Evolutionary conservation across 2,113 vertebrate genomes (phyloP).

Genomic region (Tympanuchus pallidicinctus): DNA sequence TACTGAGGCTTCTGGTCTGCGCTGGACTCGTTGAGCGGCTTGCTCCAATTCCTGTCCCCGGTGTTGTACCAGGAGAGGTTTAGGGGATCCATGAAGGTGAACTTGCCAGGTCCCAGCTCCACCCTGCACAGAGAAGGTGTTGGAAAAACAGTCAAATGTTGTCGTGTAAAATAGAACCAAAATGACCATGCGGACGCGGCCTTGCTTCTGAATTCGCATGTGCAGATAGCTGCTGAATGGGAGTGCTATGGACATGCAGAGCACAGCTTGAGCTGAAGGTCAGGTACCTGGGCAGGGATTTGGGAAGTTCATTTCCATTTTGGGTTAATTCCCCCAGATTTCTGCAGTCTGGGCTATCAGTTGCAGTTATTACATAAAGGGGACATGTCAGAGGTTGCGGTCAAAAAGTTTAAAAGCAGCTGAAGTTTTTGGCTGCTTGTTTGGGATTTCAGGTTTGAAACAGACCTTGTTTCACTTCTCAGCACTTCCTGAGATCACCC

Average conservation of each 20-base stretch:
- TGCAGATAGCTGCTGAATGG: accelerated
- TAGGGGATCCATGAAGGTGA: slow-evolving; percentile 90
- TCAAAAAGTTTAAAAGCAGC: not conserved
- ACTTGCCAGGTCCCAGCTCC: slow-evolving; percentile 59
- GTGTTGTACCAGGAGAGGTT: slow-evolving; percentile 89
- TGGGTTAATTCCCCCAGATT: not conserved
- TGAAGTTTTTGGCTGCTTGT: not conserved
- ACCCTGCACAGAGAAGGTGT: slow-evolving; percentile 45
- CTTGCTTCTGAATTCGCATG: accelerated
- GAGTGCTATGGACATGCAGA: not conserved
- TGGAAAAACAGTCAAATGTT: not conserved
- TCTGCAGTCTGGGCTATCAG: not conserved
- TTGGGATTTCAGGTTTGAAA: not conserved
- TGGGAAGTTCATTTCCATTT: not conserved
- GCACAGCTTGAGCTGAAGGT: not conserved
- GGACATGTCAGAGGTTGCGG: accelerated
- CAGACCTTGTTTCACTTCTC: not conserved
- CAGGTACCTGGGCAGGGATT: not conserved
- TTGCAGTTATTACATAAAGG: accelerated
- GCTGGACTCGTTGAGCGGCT: slow-evolving; percentile 83
- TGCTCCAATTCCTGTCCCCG: slow-evolving; percentile 84
- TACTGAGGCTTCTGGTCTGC: slow-evolving; percentile 83
- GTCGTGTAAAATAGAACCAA: not conserved
- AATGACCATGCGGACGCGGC: accelerated
- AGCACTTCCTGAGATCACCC: not conserved